Evolutionary conservation across 2,797 vertebrate species (phyloP).

Genomic region (Pseudocheirus occidentalis): DNA sequence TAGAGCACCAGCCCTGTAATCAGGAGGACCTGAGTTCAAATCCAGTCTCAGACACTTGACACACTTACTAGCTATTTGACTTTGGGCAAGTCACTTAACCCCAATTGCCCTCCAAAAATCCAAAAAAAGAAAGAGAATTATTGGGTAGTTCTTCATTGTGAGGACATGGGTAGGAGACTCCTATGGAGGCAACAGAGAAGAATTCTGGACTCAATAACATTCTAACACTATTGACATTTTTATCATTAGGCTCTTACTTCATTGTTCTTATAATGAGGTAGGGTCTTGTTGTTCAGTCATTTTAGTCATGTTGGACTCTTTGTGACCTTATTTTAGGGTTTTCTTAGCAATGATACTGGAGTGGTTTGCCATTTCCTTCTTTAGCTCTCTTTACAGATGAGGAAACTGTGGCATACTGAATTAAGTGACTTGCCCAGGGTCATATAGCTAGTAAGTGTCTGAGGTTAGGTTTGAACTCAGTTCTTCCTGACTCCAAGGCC

Average conservation of each 20-base stretch:
- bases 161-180: background rate
- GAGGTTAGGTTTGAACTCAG: background rate
- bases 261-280: background rate
- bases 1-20: too few relatives aligned
- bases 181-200: background rate
- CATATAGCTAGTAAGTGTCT: background rate
- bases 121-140: background rate
- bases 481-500: background rate
- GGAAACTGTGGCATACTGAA: background rate
- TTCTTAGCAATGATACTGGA: background rate
- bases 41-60: too few relatives aligned
- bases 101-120: too few relatives aligned
- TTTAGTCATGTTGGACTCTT: background rate
- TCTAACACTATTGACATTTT: background rate
- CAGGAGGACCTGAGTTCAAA: too few relatives aligned
- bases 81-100: too few relatives aligned
- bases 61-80: too few relatives aligned
- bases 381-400: background rate
- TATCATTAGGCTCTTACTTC: background rate
- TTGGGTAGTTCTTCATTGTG: background rate
- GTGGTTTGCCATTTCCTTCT: background rate
- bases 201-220: background rate
- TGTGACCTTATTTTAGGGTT: background rate
- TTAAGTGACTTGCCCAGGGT: background rate
- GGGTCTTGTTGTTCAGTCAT: background rate